Base-by-base conservation (phyloP, 2,797 vertebrate genomes). In the Podarcis siculus region DNA sequence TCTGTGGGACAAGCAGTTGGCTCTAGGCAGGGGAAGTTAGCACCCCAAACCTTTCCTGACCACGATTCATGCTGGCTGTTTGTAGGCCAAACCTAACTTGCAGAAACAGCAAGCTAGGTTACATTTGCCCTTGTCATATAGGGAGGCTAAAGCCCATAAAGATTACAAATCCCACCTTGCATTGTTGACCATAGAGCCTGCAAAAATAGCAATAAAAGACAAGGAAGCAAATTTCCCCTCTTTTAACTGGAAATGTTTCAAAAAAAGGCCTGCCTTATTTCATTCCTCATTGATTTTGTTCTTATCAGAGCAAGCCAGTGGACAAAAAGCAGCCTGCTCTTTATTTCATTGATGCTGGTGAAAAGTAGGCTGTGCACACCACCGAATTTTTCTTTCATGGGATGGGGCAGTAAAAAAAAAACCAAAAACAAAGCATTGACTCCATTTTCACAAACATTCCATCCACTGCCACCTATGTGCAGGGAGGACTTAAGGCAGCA, bases 141-240 rank as follows among this genome's bases (percentile, higher is more conserved):
- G 8, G 75, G 42, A 87, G 42, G 32, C 90, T 91, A 87, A 55
- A 64, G 86, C 79, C 89, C 19, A 1, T 90, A 87, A 37, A 30
- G 67, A 77, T 4, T 27, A 81, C 0, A 0, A 21, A 79, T 92
- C 66, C 81, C 27, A 45, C 81, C 76, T 83, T 91, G 89, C 89
- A 89, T 49, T 17, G 32, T n/a, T 89, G 90, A 89, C 81, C 4
- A 79, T 85, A 49, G 3, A 77, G 79, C 30, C 49, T 87, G 90
- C 88, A 92, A 93, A 90, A 89, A 81, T 85, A 82, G 93, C 69
- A 55, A 84, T 32, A 58, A 90, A 69, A 87, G 82, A 35, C 39
- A 82, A 35, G 23, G 3, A 91, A 92, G 89, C 82, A 83, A 79
- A 80, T 58, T 61, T 82, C 77, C 77, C 86, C 55, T 37, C 55